Evolutionary conservation across 2,888 invertebrate genomes (phyloP).

Genomic region (Eupelmus urozonus): DNA sequence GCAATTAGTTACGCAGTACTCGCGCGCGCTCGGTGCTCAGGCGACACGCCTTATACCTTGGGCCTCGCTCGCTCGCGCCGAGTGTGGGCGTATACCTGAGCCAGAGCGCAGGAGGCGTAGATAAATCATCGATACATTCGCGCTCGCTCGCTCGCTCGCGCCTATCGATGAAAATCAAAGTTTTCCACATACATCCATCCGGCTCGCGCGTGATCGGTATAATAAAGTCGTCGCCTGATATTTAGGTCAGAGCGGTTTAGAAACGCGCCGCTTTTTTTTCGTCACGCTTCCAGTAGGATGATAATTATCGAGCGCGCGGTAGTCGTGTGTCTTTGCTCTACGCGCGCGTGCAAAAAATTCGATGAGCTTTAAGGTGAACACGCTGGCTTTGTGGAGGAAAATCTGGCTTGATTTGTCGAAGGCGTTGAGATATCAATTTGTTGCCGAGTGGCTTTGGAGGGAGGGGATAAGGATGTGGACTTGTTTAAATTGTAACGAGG

Average conservation of each 20-base stretch:
- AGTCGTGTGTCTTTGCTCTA: background rate
- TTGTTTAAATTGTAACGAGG: background rate
- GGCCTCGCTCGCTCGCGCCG: background rate
- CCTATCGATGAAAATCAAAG: conserved; percentile 52
- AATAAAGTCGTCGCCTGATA: conserved; percentile 1
- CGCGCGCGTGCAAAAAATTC: background rate
- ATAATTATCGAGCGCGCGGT: background rate
- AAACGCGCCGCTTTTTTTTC: background rate
- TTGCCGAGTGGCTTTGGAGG: no score
- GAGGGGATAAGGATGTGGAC: background rate
- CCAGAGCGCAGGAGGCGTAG: background rate
- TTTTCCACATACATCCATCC: background rate
- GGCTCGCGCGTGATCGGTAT: background rate
- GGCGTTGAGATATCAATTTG: conserved; percentile 43
- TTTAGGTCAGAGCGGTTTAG: conserved; percentile 46
- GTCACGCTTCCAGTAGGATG: background rate
- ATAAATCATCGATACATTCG: conserved; percentile 57
- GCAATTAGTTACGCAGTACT: conserved; percentile 54
- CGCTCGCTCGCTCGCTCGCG: no score
- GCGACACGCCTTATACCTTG: conserved; percentile 29
- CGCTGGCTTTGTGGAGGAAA: background rate
- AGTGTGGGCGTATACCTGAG: conserved; percentile 35
- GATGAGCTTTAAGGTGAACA: background rate
- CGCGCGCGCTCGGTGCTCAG: background rate
- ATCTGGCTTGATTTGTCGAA: background rate